Conservation (phyloP, 1,140 invertebrate species). For the Musca vetustissima region DNA sequence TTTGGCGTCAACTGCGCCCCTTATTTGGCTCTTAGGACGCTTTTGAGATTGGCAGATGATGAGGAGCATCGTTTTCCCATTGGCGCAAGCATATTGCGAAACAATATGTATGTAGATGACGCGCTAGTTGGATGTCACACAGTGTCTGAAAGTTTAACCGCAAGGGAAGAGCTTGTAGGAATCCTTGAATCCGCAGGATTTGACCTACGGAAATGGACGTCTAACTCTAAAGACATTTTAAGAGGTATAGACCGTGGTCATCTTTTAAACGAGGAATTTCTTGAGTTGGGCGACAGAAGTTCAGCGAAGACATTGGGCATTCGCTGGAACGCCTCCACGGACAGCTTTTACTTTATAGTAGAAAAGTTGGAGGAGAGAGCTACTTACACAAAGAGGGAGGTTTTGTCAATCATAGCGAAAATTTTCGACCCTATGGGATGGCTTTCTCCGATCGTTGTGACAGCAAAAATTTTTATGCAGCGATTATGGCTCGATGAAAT, state of each 20-base stretch:
- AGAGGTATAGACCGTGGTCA: neutral
- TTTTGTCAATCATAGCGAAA: no score
- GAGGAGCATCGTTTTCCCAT: neutral
- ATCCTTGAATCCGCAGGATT: no score
- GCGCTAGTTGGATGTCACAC: neutral
- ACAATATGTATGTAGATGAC: slow-evolving; percentile 13
- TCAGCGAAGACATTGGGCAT: neutral
- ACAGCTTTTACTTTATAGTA: neutral
- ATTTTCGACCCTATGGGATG: no score
- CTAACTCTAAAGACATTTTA: no score
- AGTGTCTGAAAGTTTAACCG: no score
- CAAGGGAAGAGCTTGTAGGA: no score
- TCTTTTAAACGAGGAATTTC: neutral
- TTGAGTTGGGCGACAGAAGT: neutral
- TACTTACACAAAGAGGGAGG: no score
- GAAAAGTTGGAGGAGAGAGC: neutral
- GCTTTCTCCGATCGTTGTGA: no score
- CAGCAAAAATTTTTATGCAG: no score
- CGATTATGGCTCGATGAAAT: no score
- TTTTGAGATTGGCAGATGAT: neutral
- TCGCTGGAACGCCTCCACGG: neutral
- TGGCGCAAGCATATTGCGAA: neutral
- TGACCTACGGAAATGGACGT: no score
- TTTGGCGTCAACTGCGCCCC: slow-evolving; percentile 13
- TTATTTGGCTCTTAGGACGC: slow-evolving; percentile 10